Percentiles rank a stretch among this genome's conserved stretches.
Conservation (phyloP, 2,797 vertebrate genomes). For the Crenichthys baileyi region DNA sequence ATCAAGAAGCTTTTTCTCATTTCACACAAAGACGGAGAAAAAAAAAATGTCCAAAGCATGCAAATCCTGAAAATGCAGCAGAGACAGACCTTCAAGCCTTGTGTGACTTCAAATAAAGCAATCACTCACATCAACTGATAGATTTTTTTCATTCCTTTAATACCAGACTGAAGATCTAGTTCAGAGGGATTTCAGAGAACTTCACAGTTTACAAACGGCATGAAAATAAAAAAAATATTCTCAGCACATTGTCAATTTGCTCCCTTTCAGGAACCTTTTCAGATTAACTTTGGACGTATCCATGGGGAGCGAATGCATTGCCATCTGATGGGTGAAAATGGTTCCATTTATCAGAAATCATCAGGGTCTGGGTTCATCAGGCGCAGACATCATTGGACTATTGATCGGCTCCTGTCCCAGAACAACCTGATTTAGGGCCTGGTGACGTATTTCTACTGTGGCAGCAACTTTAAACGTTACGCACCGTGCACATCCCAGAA, state of each 20-base stretch:
- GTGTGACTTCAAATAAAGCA: constrained; percentile 62
- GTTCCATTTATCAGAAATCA: constrained; percentile 52
- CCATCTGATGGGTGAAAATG: constrained; percentile 33
- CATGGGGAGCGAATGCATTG: constrained; percentile 43
- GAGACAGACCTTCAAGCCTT: constrained; percentile 3
- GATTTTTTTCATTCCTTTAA: constrained; percentile 31
- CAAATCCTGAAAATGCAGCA: constrained; percentile 43
- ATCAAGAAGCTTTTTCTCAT: constrained; percentile 49
- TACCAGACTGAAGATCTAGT: constrained; percentile 20
- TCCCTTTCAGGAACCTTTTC: constrained; percentile 31
- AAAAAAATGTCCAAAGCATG: constrained; percentile 43
- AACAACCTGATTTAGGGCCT: constrained; percentile 59
- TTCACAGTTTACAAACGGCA: constrained; percentile 22
- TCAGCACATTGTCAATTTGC: constrained; percentile 25
- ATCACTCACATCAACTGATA: constrained; percentile 45
- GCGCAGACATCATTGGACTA: constrained; percentile 74
- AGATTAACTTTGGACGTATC: constrained; percentile 44
- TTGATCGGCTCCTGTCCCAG: constrained; percentile 67
- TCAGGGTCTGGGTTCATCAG: constrained; percentile 40
- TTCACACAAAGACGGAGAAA: constrained; percentile 34
- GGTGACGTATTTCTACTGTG: constrained; percentile 65
- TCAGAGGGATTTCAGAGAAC: constrained; percentile 24
- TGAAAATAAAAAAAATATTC: constrained; percentile 56
- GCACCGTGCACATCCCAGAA: constrained; percentile 25
- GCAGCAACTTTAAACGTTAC: constrained; percentile 47